Base-by-base conservation (phyloP, 2,888 invertebrate genomes). In the Furcula furcula region DNA sequence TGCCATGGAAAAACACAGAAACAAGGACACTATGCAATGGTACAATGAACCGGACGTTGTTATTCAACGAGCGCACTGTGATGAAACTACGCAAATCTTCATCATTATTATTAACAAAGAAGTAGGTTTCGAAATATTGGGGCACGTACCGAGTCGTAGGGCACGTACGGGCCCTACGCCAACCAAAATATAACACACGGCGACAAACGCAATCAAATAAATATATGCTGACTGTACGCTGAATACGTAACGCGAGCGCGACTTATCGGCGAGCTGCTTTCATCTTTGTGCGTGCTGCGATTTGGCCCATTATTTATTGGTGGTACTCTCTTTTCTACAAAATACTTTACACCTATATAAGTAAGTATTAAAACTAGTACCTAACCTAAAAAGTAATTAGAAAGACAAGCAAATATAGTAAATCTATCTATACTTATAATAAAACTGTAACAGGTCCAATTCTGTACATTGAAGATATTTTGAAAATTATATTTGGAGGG, bases 1-100 rank as follows among this genome's bases (percentile, higher is more conserved):
- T 77, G 83, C 79, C 73, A 76, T 85, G 85, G 86, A 87, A 87
- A 87, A 86, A 82, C 83, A 85, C 87, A 85, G 80, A 83, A 86
- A 87, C 87, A 88, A 88, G 87, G 87, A 86, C 87, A 81, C 77
- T 66, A 65, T 85, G 87, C 87, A 88, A 88, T 78, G 75, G 87
- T 87, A 86, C 87, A 84, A 87, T 88, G 85, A 88, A 87, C 87
- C 78, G 77, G 71, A 73, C 75, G 76, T 85, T 85, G 82, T 86
- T 86, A 88, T 87, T 87, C 87, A 85, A 85, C 83, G 55, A 76
- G 68, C 87, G 76, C 76, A 81, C 72, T 75, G 57, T 85, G 86
- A 84, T 83, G 87, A 87, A 86, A 87, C 84, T 69, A 73, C 73
- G 68, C 18, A 27, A 27, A 14, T 27, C 14, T 27, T 27, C 15